Evolutionary conservation across 2,113 vertebrate species (phyloP).

Genomic region (Odontophorus gujanensis): DNA sequence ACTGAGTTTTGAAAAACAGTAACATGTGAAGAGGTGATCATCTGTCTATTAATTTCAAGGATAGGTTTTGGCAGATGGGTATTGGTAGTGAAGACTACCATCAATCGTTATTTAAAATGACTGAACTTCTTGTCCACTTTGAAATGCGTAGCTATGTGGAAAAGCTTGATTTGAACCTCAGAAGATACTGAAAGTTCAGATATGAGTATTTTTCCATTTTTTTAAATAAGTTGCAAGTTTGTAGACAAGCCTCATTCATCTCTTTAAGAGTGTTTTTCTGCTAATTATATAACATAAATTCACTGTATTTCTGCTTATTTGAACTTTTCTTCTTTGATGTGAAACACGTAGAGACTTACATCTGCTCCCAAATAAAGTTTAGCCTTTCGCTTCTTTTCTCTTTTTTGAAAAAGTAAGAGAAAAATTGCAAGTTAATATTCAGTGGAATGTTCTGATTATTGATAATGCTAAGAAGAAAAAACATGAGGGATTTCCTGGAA

Average conservation of each 20-base stretch:
- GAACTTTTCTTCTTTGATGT: background rate
- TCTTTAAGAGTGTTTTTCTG: background rate
- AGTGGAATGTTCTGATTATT: background rate
- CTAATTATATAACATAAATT: background rate
- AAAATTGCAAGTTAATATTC: background rate
- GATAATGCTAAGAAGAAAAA: slow-evolving; percentile 9
- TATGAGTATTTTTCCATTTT: background rate
- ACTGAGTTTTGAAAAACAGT: background rate
- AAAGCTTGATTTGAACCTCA: slow-evolving; percentile 8
- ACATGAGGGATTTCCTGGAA: slow-evolving; percentile 10
- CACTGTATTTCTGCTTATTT: slow-evolving; percentile 16
- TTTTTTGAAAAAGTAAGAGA: background rate
- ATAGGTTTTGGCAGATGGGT: slow-evolving; percentile 10
- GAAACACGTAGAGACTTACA: slow-evolving; percentile 1
- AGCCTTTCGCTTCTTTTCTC: background rate
- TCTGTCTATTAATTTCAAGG: slow-evolving; percentile 17
- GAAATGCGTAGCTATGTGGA: background rate
- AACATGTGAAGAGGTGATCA: background rate
- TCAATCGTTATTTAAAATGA: slow-evolving; percentile 19
- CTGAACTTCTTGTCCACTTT: slow-evolving; percentile 15
- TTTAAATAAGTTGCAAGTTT: background rate
- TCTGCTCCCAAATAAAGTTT: background rate
- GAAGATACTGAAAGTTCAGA: slow-evolving; percentile 2
- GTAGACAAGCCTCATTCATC: background rate
- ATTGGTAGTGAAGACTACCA: background rate